These are phyloP conservation scores for Bombyx mori DNA, from an alignment of 1,140 invertebrate genomes.

Conservation along the genomic window ASM3026992v2 NC_085129.1:339001-339500, in stretches of 20 bases:
- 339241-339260: constrained; percentile 19
- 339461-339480: constrained; percentile 73
- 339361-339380: constrained; percentile 76
- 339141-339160: no score
- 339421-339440: constrained; percentile 75
- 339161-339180: no score
- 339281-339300: constrained; percentile 82
- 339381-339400: constrained; percentile 81
- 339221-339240: neutral
- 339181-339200: no score
- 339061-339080: no score
- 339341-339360: constrained; percentile 80
- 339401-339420: constrained; percentile 78
- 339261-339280: constrained; percentile 74
- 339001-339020: no score
- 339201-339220: neutral
- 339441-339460: constrained; percentile 75
- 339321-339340: constrained; percentile 80
- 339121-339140: no score
- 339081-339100: no score
- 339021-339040: no score
- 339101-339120: no score
- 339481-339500: constrained; percentile 77
- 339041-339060: no score
- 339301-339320: constrained; percentile 79